Conservation (phyloP, 1,140 invertebrate genomes). For the Anastrepha ludens region DNA sequence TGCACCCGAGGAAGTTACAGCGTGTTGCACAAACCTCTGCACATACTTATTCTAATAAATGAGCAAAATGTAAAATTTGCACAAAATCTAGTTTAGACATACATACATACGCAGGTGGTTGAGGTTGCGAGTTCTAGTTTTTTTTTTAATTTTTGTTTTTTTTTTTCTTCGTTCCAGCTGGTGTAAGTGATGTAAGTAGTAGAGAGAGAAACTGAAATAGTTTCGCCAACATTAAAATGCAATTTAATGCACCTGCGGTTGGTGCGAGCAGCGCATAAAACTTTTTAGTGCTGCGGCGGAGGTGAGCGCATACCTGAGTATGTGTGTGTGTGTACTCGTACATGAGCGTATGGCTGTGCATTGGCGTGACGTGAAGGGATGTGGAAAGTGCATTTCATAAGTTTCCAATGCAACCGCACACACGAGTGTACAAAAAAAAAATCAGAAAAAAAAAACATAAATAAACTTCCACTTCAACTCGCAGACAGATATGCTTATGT, state of each 20-base stretch:
- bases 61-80: slow-evolving; percentile 7
- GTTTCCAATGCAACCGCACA: slow-evolving; percentile 16
- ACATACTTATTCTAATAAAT: not conserved
- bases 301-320: not conserved
- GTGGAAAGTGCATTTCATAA: slow-evolving; percentile 27
- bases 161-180: not conserved
- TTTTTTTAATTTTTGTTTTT: not conserved
- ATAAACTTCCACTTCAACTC: no score
- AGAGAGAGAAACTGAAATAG: not conserved
- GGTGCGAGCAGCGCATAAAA: slow-evolving; percentile 44
- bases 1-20: slow-evolving; percentile 1
- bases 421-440: not conserved
- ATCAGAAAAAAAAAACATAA: no score
- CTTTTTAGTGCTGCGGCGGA: slow-evolving; percentile 10
- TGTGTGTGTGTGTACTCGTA: not conserved
- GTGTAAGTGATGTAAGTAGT: not conserved
- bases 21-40: not conserved
- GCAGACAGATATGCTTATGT: no score
- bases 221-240: slow-evolving; percentile 51
- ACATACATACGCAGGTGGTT: slow-evolving; percentile 1
- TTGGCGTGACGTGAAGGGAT: not conserved
- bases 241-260: slow-evolving; percentile 52
- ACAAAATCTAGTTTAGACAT: not conserved
- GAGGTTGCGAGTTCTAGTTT: not conserved
- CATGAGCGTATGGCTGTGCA: not conserved